These are phyloP conservation scores for Epinephelus lanceolatus DNA, from an alignment of 2,113 vertebrate species.

Conservation along the genomic window DNA sequence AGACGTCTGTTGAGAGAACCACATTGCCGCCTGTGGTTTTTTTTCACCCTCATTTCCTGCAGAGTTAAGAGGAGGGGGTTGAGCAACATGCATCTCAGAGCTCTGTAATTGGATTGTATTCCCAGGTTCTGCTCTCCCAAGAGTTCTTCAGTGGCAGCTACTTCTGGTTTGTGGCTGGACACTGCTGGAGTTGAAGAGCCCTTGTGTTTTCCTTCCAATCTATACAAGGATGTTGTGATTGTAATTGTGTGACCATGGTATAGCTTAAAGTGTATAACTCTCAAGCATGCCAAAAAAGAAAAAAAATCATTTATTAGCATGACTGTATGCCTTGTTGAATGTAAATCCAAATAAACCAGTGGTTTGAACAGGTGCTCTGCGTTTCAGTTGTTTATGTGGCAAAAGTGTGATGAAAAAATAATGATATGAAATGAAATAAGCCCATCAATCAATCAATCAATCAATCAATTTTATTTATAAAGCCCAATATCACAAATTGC, in stretches of 20 bases:
- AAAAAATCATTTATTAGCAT: slow-evolving; percentile 9
- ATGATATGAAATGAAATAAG: too few relatives aligned
- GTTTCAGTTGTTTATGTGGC: slow-evolving; percentile 1
- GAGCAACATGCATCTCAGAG: slow-evolving; percentile 33
- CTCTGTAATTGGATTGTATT: slow-evolving; percentile 46
- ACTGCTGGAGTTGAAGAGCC: slow-evolving; percentile 25
- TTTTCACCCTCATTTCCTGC: slow-evolving; percentile 5
- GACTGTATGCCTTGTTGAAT: slow-evolving; percentile 11
- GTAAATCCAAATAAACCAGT: slow-evolving; percentile 44
- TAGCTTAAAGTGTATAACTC: slow-evolving; percentile 22
- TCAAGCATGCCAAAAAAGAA: slow-evolving; percentile 17
- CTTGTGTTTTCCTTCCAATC: slow-evolving; percentile 44
- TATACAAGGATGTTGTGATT: slow-evolving; percentile 24
- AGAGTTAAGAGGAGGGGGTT: neutral
- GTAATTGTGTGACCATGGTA: slow-evolving; percentile 22
- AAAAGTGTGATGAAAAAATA: neutral
- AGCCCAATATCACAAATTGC: too few relatives aligned
- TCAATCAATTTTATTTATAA: too few relatives aligned
- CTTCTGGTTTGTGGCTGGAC: slow-evolving; percentile 32
- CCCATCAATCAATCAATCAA: too few relatives aligned
- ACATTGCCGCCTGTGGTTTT: neutral
- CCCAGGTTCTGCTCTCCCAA: slow-evolving; percentile 19
- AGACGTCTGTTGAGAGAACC: slow-evolving; percentile 2
- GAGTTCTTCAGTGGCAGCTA: slow-evolving; percentile 34
- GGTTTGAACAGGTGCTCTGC: slow-evolving; percentile 1